A percentile compares a stretch with the other conserved stretches of the same genome.
phyloP scores from a whole-genome alignment of 2,113 vertebrate genomes.

The Pristiophorus japonicus region DNA sequence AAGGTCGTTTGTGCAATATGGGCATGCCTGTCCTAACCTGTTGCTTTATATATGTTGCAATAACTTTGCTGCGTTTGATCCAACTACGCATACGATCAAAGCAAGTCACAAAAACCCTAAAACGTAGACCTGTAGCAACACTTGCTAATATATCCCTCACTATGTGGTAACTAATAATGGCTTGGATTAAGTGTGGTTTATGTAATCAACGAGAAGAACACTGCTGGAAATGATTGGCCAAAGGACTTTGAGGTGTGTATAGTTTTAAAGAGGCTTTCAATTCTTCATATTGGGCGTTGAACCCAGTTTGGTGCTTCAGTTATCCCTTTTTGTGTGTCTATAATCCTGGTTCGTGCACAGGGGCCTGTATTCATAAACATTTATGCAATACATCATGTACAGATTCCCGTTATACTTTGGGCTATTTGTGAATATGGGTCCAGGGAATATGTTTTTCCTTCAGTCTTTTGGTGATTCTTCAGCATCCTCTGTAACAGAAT shows the following conservation, averaged over 20 bases:
- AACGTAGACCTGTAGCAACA: not conserved
- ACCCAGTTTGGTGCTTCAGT: constrained; percentile 28
- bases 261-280: constrained; percentile 17
- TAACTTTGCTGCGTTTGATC: not conserved
- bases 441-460: not conserved
- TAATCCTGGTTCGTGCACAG: not conserved
- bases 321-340: constrained; percentile 23
- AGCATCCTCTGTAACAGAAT: not conserved
- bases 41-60: not conserved
- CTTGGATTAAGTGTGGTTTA: not conserved
- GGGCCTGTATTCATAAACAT: constrained; percentile 25
- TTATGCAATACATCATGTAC: constrained; percentile 28
- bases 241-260: not conserved
- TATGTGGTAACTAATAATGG: not conserved
- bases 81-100: not conserved
- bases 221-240: constrained; percentile 4
- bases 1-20: not conserved
- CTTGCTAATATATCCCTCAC: not conserved
- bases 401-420: constrained; percentile 22
- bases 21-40: not conserved
- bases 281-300: not conserved
- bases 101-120: too few relatives aligned
- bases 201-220: not conserved
- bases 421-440: constrained; percentile 30
- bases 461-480: not conserved